Evolutionary conservation across 2,888 invertebrate genomes (phyloP).

Genomic region (Gymnosoma rotundatum): DNA sequence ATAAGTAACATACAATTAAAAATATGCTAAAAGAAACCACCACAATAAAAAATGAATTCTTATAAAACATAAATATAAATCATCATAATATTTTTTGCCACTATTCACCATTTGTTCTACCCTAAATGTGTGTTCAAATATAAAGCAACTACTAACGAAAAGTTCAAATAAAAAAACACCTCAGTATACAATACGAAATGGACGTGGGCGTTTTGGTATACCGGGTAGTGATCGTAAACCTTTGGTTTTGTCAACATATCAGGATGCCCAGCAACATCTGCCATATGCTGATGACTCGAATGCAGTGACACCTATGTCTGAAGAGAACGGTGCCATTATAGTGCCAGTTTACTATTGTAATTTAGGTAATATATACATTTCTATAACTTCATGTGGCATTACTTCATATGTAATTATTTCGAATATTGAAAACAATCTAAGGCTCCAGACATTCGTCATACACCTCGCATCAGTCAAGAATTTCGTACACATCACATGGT

Average conservation of each 20-base stretch:
- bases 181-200: slow-evolving; percentile 93
- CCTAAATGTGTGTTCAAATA: slow-evolving; percentile 72
- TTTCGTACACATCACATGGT: slow-evolving; percentile 97
- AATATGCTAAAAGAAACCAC: slow-evolving; percentile 9
- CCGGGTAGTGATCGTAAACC: slow-evolving; percentile 95
- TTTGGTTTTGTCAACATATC: slow-evolving; percentile 95
- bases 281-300: slow-evolving; percentile 99
- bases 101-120: slow-evolving; percentile 75
- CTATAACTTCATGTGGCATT: neutral
- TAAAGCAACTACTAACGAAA: slow-evolving; percentile 76
- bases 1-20: slow-evolving; percentile 32
- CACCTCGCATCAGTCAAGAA: slow-evolving; percentile 95
- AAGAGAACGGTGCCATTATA: slow-evolving; percentile 97
- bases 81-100: slow-evolving; percentile 74
- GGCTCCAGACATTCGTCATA: slow-evolving; percentile 97
- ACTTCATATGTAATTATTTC: neutral
- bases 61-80: slow-evolving; percentile 65
- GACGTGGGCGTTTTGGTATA: slow-evolving; percentile 89
- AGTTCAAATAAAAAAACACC: slow-evolving; percentile 73
- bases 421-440: slow-evolving; percentile 52
- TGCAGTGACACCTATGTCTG: slow-evolving; percentile 98
- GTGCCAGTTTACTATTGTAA: slow-evolving; percentile 95
- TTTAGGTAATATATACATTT: slow-evolving; percentile 84
- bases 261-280: slow-evolving; percentile 96
- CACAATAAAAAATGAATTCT: slow-evolving; percentile 53